A percentile compares a stretch with the other conserved stretches of the same genome.
Conservation (phyloP, 2,888 invertebrate species). For the Polia nebulosa region DNA sequence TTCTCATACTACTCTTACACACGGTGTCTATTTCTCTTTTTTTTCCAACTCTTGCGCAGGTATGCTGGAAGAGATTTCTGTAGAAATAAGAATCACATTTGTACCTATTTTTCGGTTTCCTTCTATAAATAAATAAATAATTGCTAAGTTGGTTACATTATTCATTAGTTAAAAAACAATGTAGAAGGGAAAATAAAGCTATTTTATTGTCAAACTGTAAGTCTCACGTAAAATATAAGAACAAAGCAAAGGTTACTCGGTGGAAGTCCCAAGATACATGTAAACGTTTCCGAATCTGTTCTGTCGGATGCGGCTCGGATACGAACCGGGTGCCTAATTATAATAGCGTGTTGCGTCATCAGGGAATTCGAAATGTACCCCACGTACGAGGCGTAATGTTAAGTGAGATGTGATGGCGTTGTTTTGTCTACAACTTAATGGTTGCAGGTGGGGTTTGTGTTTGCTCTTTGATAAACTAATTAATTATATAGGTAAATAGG, state of each 20-base stretch:
- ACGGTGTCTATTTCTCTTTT: too few relatives aligned
- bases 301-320: constrained; percentile 22
- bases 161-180: too few relatives aligned
- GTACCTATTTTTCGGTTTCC: too few relatives aligned
- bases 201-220: not conserved
- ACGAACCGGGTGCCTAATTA: constrained; percentile 69
- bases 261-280: not conserved
- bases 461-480: not conserved
- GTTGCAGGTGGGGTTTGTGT: not conserved
- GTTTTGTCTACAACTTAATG: constrained; percentile 62
- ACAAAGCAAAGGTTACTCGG: not conserved
- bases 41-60: too few relatives aligned
- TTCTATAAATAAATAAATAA: too few relatives aligned
- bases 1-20: too few relatives aligned
- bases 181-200: too few relatives aligned
- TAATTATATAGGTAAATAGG: not conserved
- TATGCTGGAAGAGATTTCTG: too few relatives aligned
- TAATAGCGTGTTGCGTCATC: constrained; percentile 69
- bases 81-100: too few relatives aligned
- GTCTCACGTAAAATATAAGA: constrained; percentile 5
- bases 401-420: constrained; percentile 48
- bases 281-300: constrained; percentile 32
- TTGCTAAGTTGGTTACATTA: too few relatives aligned
- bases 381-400: constrained; percentile 49
- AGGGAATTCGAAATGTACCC: constrained; percentile 59